A percentile compares a stretch with the other conserved stretches of the same genome.
Evolutionary conservation across 2,113 vertebrate species (phyloP).

Genomic region (Enhydra lutris): DNA sequence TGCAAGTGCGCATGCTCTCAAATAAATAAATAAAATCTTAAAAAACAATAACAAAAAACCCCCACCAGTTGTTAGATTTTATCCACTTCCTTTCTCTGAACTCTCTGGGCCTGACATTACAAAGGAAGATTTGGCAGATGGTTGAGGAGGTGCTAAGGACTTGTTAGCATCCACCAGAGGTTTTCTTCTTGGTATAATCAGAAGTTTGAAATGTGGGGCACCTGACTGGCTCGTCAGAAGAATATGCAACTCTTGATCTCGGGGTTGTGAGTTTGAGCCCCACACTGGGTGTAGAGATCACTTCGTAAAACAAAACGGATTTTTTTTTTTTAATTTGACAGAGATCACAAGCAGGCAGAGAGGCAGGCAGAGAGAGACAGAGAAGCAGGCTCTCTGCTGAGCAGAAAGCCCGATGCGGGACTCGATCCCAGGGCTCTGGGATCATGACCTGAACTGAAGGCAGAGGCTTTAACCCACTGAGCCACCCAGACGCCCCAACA

Average conservation of each 20-base stretch:
- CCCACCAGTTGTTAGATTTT: not conserved
- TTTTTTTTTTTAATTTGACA: not conserved
- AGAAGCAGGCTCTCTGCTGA: too few species aligned
- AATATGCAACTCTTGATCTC: not conserved
- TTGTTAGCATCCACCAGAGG: not conserved
- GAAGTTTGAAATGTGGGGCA: not conserved
- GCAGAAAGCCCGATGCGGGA: too few species aligned
- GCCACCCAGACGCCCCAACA: too few species aligned
- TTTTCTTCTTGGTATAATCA: not conserved
- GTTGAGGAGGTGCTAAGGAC: not conserved
- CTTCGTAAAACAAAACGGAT: not conserved
- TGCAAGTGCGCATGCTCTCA: too few species aligned
- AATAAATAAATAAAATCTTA: too few species aligned
- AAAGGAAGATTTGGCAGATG: not conserved
- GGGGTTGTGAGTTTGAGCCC: not conserved
- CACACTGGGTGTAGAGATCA: not conserved
- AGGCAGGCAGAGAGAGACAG: too few species aligned
- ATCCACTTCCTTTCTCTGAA: not conserved
- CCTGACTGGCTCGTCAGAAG: not conserved
- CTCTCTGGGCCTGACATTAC: not conserved
- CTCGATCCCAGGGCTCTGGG: too few species aligned
- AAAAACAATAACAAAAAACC: not conserved
- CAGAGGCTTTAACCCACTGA: too few species aligned
- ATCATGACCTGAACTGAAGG: too few species aligned
- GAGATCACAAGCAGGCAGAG: too few species aligned